Conservation (phyloP, 2,113 vertebrate species). For the Chionomys nivalis region DNA sequence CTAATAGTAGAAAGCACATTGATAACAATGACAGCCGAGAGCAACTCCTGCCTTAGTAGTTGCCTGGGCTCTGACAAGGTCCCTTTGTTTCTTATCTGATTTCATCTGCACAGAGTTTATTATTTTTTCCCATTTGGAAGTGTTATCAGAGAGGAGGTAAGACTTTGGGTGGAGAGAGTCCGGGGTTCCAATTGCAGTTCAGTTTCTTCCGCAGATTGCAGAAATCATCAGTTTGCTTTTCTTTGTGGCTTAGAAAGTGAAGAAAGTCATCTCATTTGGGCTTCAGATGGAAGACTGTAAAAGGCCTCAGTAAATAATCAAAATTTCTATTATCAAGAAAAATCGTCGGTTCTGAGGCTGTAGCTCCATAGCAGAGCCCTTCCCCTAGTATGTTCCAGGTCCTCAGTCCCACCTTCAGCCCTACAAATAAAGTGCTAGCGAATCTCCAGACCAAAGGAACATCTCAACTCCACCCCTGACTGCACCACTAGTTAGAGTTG, state of each 20-base stretch:
- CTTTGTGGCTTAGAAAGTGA: neutral
- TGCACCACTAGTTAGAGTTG: constrained; percentile 5
- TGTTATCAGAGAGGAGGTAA: constrained; percentile 22
- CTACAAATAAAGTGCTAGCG: neutral
- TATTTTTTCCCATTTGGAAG: constrained; percentile 7
- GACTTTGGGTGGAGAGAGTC: neutral
- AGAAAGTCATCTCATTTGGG: neutral
- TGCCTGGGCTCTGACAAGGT: neutral
- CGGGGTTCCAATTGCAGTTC: neutral
- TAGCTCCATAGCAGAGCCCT: neutral
- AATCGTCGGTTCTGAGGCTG: neutral
- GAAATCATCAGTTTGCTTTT: constrained; percentile 19
- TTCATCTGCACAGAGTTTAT: constrained; percentile 15
- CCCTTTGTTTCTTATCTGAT: constrained; percentile 29
- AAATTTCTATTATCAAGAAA: constrained; percentile 38
- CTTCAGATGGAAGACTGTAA: constrained; percentile 3
- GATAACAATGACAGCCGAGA: neutral
- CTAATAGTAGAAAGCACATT: neutral
- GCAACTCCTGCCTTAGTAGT: neutral
- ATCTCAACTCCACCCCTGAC: neutral
- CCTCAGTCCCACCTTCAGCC: neutral
- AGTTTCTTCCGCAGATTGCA: neutral
- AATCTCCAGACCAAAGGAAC: neutral
- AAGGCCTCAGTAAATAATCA: constrained; percentile 22
- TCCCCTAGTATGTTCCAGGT: neutral